These are phyloP conservation scores for Enteromius fasciolatus DNA, from an alignment of 2,797 vertebrate genomes.

Conservation along the genomic window DNA sequence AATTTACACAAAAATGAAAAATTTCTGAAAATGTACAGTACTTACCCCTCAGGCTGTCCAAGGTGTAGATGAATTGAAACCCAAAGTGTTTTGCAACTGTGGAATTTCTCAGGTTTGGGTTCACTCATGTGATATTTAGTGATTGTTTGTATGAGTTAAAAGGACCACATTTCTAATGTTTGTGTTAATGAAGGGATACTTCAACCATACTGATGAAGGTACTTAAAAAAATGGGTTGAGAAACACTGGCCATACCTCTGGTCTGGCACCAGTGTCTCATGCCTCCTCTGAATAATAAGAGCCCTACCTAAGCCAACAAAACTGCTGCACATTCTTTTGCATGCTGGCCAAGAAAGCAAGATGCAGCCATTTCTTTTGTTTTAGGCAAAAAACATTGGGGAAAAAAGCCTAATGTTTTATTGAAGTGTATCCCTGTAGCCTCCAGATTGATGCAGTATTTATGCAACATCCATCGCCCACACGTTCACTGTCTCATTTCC, in stretches of 20 bases:
- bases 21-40: neutral
- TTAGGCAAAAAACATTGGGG: conserved; percentile 52
- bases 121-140: neutral
- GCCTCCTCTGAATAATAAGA: conserved; percentile 8
- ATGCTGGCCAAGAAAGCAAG: conserved; percentile 7
- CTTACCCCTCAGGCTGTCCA: neutral
- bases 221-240: neutral
- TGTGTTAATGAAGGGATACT: neutral
- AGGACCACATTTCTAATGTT: neutral
- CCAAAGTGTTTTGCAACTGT: neutral
- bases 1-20: neutral
- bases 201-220: neutral
- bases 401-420: conserved; percentile 60
- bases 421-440: conserved; percentile 67
- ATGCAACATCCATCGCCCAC: conserved; percentile 62
- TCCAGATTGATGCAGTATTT: conserved; percentile 75
- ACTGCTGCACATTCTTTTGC: neutral
- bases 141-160: neutral
- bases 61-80: neutral
- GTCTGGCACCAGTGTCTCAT: neutral
- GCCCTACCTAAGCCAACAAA: conserved; percentile 2
- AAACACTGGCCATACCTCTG: neutral
- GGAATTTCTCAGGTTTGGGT: neutral
- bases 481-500: conserved; percentile 47
- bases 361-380: conserved; percentile 18